Percentiles rank a stretch among this genome's conserved stretches.
Conservation (phyloP, 1,140 invertebrate species). For the Lordiphosa collinella region DNA sequence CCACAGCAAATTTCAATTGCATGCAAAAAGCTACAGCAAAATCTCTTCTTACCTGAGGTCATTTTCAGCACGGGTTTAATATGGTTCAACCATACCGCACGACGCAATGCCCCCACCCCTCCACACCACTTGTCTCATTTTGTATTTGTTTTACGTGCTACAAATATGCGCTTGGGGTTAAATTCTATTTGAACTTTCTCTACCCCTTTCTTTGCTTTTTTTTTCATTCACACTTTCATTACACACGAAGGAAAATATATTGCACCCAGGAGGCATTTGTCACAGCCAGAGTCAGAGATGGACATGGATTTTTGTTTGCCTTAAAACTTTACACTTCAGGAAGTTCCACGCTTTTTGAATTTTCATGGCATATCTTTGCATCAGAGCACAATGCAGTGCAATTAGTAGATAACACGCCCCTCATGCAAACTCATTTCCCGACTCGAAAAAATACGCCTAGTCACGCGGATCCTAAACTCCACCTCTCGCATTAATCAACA, state of each 20-base stretch:
- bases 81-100: conserved; percentile 3
- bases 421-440: conserved; percentile 62
- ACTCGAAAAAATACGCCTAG: conserved; percentile 45
- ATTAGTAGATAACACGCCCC: conserved; percentile 57
- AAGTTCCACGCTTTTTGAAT: conserved; percentile 11
- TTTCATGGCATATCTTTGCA: conserved; percentile 40
- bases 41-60: conserved; percentile 70
- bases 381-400: conserved; percentile 56
- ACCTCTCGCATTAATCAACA: conserved; percentile 58
- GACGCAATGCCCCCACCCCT: neutral
- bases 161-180: conserved; percentile 72
- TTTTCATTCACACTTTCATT: conserved; percentile 68
- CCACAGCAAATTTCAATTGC: conserved; percentile 19
- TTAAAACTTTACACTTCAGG: conserved; percentile 20
- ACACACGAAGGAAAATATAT: conserved; percentile 50
- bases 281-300: conserved; percentile 40
- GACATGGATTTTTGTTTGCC: conserved; percentile 29
- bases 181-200: conserved; percentile 68
- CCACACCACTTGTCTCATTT: conserved; percentile 27
- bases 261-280: conserved; percentile 65
- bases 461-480: conserved; percentile 48
- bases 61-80: conserved; percentile 54
- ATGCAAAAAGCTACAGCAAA: conserved; percentile 53
- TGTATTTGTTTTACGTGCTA: conserved; percentile 53
- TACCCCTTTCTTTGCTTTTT: conserved; percentile 30